Evolutionary conservation across 2,797 vertebrate species (phyloP).

Genomic region (Phrynocephalus guinanensis): DNA sequence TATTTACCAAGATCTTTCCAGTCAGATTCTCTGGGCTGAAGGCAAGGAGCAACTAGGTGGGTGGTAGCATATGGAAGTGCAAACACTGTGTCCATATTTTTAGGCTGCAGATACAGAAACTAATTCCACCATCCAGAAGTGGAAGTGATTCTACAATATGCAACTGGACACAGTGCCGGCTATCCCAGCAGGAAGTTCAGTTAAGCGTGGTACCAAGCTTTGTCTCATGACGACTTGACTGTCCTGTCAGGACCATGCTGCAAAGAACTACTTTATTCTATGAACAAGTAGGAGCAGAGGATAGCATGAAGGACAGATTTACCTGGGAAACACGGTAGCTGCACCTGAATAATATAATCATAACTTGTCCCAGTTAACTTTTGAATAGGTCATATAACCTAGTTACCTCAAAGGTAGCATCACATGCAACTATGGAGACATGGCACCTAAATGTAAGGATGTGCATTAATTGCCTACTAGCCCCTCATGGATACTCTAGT

Average conservation of each 20-base stretch:
- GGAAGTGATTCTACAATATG: background rate
- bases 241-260: background rate
- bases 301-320: background rate
- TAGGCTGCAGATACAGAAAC: background rate
- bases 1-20: background rate
- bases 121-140: background rate
- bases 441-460: background rate
- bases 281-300: background rate
- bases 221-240: background rate
- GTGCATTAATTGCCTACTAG: background rate
- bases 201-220: background rate
- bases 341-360: background rate
- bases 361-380: background rate
- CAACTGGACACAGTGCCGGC: background rate
- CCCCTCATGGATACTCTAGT: background rate
- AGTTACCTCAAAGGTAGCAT: background rate
- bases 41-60: background rate
- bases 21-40: background rate
- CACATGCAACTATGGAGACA: too few relatives aligned
- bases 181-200: background rate
- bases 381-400: conserved; percentile 23
- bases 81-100: background rate
- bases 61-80: too few relatives aligned
- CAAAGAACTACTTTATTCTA: background rate
- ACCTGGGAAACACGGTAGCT: background rate